Conservation (phyloP, 2,888 invertebrate species). For the Alloplasta piceator region DNA sequence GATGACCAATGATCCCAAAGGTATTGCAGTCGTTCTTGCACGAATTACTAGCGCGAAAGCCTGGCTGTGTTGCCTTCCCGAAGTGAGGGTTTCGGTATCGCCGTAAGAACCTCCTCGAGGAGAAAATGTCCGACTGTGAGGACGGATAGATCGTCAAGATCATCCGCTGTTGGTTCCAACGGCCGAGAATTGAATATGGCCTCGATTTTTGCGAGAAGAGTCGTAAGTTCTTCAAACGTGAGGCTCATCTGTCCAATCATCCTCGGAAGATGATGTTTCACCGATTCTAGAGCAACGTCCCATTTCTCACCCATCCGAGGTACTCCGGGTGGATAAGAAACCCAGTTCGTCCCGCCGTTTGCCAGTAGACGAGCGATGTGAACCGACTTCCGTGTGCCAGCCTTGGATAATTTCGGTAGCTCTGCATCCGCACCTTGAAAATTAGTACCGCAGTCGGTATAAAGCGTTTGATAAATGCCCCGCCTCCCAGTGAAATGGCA, state of each 20-base stretch:
- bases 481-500: no score
- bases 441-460: no score
- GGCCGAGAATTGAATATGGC: slow-evolving; percentile 72
- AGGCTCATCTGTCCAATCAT: slow-evolving; percentile 50
- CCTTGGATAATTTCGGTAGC: no score
- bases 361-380: background rate
- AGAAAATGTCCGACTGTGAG: slow-evolving; percentile 75
- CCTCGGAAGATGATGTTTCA: slow-evolving; percentile 68
- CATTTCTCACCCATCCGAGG: slow-evolving; percentile 73
- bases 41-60: slow-evolving; percentile 68
- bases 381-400: no score
- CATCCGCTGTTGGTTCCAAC: slow-evolving; percentile 65
- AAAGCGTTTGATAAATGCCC: no score
- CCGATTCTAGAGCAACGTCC: slow-evolving; percentile 72
- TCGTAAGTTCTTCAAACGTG: slow-evolving; percentile 72
- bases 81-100: slow-evolving; percentile 67
- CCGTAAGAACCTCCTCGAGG: slow-evolving; percentile 64
- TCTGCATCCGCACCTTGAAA: no score
- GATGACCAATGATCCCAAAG: slow-evolving; percentile 56
- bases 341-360: slow-evolving; percentile 66
- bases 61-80: slow-evolving; percentile 23
- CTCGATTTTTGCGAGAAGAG: slow-evolving; percentile 68
- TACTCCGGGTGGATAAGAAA: slow-evolving; percentile 70
- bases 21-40: slow-evolving; percentile 24
- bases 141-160: slow-evolving; percentile 61